Evolutionary conservation across 2,797 vertebrate species (phyloP).

Genomic region (Gymnothorax javanicus): DNA sequence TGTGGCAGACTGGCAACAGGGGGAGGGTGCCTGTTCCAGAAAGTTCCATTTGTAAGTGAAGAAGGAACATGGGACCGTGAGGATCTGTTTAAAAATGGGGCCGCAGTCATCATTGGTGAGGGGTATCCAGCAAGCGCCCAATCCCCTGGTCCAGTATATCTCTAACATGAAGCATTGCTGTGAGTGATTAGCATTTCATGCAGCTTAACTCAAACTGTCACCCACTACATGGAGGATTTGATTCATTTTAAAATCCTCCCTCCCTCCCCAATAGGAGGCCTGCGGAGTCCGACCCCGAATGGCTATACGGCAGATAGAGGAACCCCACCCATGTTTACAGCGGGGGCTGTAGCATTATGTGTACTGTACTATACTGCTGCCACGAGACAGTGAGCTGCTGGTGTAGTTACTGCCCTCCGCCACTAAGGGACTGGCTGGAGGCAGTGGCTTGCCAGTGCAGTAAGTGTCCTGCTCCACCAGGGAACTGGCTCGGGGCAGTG

Average conservation of each 20-base stretch:
- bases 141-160: constrained; percentile 23
- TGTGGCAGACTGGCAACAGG: neutral
- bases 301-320: constrained; percentile 9
- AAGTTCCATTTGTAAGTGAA: neutral
- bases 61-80: neutral
- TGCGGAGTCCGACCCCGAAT: constrained; percentile 30
- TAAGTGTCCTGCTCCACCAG: no score
- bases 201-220: constrained; percentile 45
- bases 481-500: no score
- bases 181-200: constrained; percentile 44
- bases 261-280: constrained; percentile 24
- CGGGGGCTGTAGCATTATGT: no score
- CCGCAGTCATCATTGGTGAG: neutral
- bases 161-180: constrained; percentile 31
- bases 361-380: no score
- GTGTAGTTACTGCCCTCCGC: no score
- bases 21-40: neutral
- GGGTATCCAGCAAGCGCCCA: constrained; percentile 10
- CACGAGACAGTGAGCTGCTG: no score
- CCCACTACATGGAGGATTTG: constrained; percentile 36
- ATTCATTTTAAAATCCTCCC: constrained; percentile 38
- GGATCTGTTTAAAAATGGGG: neutral
- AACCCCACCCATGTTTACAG: neutral
- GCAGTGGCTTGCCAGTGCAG: no score
- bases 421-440: no score